A percentile compares a stretch with the other conserved stretches of the same genome.
Evolutionary conservation across 2,888 invertebrate species (phyloP).

Genomic region (Noctua comes): DNA sequence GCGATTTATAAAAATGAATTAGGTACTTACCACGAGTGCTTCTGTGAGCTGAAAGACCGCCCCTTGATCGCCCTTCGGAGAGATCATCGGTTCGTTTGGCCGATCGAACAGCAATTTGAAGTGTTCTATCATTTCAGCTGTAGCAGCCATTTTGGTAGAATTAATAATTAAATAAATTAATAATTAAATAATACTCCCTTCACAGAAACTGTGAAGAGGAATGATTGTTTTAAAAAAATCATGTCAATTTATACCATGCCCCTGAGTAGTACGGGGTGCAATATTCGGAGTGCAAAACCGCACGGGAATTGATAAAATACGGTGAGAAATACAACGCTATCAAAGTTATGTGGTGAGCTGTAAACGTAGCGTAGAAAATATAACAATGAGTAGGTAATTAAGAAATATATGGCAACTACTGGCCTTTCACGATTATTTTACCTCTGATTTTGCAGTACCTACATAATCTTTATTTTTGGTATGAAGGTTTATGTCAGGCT

Average conservation of each 20-base stretch:
- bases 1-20: not conserved
- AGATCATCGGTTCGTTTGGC: conserved; percentile 91
- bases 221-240: conserved; percentile 66
- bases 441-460: not conserved
- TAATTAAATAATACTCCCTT: conserved; percentile 73
- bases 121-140: conserved; percentile 66
- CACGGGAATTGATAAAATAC: conserved; percentile 69
- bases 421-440: not conserved
- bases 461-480: not conserved
- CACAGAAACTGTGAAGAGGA: conserved; percentile 85
- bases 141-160: conserved; percentile 73
- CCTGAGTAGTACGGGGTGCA: conserved; percentile 68
- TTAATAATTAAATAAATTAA: conserved; percentile 43
- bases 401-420: not conserved
- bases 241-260: conserved; percentile 55
- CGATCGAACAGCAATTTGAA: conserved; percentile 90
- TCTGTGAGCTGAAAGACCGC: conserved; percentile 91
- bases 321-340: conserved; percentile 61
- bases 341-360: conserved; percentile 41
- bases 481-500: not conserved
- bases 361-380: conserved; percentile 5
- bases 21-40: conserved; percentile 91
- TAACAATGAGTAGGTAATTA: not conserved
- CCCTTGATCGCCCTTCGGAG: conserved; percentile 91
- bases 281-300: conserved; percentile 74